Base-by-base conservation (phyloP, 2,113 vertebrate genomes). In the Fregata magnificens region DNA sequence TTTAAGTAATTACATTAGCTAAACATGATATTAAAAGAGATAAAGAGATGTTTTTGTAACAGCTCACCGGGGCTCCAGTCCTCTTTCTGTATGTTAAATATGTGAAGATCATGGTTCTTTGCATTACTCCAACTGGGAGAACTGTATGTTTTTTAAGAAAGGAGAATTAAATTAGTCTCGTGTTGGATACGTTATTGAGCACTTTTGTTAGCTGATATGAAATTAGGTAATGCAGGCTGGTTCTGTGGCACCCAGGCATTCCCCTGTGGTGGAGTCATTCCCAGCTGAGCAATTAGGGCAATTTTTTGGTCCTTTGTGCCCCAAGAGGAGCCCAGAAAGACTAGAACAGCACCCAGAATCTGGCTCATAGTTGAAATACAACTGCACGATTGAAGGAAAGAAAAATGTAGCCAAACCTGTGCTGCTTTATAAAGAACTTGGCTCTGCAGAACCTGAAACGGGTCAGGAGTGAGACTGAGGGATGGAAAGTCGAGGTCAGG, bases 401-500 rank as follows among this genome's bases (percentile, higher is more conserved):
- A 31, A 74, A 84, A 88, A 50, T 42, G 19, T 53, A 52, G 56
- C 44, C 58, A 79, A 40, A 78, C 9, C 14, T 50, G 32, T 52
- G 82, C 45, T 76, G 72, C 66, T 65, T 55, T 59, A 31, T 19
- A 52, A 62, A 49, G 66, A 73, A 5, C 53, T 31, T 49, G 81
- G 44, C n/a, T 85, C 38, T 61, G 78, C 11, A 42, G 49, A 82
- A 45, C 44, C 49, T 73, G 26, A 15, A 29, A 44, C 24, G 38
- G 21, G 28, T 34, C 2, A 1, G 55, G 26, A 61, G 26, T 6
- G 53, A 36, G 50, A 13, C 17, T 0, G 2, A 44, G 50, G n/a
- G n/a, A 25, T 21, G 49, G 50, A 24, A 81, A 38, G 9, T 9
- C 0, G 2, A 14, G 45, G 34, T 40, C 0, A 4, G 63, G 3